Conservation (phyloP, 2,113 vertebrate species). For the Catharus minimus region DNA sequence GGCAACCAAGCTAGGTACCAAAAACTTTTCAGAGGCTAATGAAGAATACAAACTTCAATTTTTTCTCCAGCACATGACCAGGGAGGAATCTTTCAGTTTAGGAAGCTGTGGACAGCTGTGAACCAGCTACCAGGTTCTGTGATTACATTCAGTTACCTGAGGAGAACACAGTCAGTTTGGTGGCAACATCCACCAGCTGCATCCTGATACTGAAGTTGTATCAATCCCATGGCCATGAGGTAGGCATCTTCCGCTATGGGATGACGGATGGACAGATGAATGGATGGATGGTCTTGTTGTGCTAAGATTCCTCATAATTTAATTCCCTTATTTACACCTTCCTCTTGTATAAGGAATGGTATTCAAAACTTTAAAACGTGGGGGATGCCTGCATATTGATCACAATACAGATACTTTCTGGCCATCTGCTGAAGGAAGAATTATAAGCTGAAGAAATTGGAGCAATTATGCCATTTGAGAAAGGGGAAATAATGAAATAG, state of each 20-base stretch:
- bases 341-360: not conserved
- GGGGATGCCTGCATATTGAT: not conserved
- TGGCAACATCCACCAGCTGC: not conserved
- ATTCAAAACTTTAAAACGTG: not conserved
- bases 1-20: not conserved
- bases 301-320: not conserved
- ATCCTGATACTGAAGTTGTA: not conserved
- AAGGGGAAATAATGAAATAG: not conserved
- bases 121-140: not conserved
- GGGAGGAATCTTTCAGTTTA: not conserved
- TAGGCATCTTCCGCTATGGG: not conserved
- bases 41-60: not conserved
- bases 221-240: accelerated
- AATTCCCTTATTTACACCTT: not conserved
- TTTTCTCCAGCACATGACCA: not conserved
- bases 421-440: not conserved
- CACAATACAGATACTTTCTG: not conserved
- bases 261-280: accelerated
- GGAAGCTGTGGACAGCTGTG: not conserved
- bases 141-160: not conserved
- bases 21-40: not conserved
- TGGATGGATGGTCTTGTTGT: not conserved
- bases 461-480: not conserved
- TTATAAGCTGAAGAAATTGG: not conserved
- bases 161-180: not conserved